A percentile compares a stretch with the other conserved stretches of the same genome.
Conservation (phyloP, 2,797 vertebrate species). For the Pelochelys cantorii region DNA sequence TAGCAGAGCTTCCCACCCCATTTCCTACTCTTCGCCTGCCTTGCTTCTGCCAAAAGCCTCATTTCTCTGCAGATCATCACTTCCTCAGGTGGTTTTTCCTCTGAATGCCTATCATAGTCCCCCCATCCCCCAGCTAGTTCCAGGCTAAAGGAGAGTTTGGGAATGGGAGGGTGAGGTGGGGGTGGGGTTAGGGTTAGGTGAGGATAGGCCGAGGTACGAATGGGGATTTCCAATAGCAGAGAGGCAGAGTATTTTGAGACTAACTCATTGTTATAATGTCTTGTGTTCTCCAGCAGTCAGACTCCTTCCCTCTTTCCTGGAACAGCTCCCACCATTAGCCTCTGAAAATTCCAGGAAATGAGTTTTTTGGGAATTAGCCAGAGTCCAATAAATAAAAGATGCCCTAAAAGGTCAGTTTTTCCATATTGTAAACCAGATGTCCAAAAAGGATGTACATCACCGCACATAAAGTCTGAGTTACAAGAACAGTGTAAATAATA, state of each 20-base stretch:
- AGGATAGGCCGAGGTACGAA: not conserved
- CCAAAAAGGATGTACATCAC: not conserved
- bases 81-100: not conserved
- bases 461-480: rapidly evolving
- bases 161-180: not conserved
- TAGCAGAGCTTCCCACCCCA: no score
- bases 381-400: not conserved
- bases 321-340: not conserved
- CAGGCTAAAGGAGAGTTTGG: not conserved
- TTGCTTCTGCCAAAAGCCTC: not conserved
- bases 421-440: not conserved
- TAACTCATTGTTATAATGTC: not conserved
- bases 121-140: not conserved
- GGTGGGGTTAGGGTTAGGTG: not conserved
- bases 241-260: rapidly evolving
- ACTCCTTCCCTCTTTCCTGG: not conserved
- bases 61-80: not conserved
- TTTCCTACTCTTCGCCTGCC: not conserved
- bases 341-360: rapidly evolving
- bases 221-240: not conserved
- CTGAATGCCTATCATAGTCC: not conserved
- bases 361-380: constrained; percentile 21
- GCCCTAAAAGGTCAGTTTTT: not conserved
- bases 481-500: not conserved
- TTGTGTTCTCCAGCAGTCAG: not conserved